Evolutionary conservation across 2,113 vertebrate genomes (phyloP).

Genomic region (Cebus imitator): DNA sequence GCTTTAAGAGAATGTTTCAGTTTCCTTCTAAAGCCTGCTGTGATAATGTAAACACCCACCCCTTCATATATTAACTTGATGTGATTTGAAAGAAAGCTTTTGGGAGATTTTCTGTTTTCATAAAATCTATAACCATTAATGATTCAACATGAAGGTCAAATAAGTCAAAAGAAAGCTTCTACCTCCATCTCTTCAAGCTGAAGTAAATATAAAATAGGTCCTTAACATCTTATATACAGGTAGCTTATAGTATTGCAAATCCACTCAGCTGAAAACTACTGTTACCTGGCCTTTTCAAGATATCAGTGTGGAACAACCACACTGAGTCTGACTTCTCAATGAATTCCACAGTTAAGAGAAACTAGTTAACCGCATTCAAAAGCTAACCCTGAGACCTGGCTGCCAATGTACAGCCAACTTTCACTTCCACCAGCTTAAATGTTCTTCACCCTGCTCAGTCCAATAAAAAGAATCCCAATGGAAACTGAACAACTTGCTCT

Average conservation of each 20-base stretch:
- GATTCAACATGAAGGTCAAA: slow-evolving; percentile 48
- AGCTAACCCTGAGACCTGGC: neutral
- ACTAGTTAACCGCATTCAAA: neutral
- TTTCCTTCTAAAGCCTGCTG: slow-evolving; percentile 37
- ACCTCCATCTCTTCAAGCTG: neutral
- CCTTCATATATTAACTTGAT: slow-evolving; percentile 44
- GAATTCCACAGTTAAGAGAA: slow-evolving; percentile 34
- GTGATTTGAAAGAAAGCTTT: slow-evolving; percentile 38
- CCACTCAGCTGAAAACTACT: neutral
- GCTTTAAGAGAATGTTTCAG: neutral
- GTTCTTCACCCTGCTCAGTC: neutral
- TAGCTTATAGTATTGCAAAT: neutral
- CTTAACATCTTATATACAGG: neutral
- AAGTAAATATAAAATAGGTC: neutral
- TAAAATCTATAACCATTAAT: slow-evolving; percentile 20
- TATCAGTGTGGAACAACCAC: neutral
- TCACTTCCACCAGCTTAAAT: neutral
- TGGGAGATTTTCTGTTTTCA: slow-evolving; percentile 51
- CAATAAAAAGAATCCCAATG: neutral
- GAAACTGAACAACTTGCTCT: too few relatives aligned
- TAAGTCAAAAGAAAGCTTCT: neutral
- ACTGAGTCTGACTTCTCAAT: slow-evolving; percentile 4
- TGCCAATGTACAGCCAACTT: neutral
- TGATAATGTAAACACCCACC: slow-evolving; percentile 44
- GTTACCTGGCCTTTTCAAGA: slow-evolving; percentile 6